Base-by-base conservation (phyloP, 2,113 vertebrate species). In the Ailurus styani region DNA sequence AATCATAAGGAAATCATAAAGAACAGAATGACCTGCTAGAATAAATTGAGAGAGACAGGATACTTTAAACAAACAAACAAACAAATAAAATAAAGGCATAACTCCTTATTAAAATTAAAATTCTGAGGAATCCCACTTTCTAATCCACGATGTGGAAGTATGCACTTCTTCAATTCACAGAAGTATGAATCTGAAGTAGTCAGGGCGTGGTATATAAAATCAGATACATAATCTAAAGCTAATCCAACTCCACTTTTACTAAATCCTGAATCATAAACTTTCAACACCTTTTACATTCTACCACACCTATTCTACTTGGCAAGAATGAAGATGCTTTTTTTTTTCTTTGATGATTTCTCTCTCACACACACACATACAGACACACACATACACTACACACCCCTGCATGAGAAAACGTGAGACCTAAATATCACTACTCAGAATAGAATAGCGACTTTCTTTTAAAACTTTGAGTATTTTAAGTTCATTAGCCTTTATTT, bases 261-360 rank as follows among this genome's bases (percentile, higher is more conserved):
- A 96, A 97, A 96, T 47, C 87, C 77, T 96, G 91, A 96, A 94
- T 95, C 98, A 97, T 87, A 54, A 95, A 91, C 97, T 97, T 97
- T 97, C 97, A 97, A 95, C 97, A 91, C 94, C 83, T 91, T 94
- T 93, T 79, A 70, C 34, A 78, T 96, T 97, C 87, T 86, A 85
- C 97, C 95, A 95, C 78, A 78, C 97, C 94, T 89, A 79, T 50
- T 68, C 77, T 64, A 83, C 62, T 95, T 97, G 97, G 93, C 87
- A 95, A 93, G 55, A 87, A 85, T 54, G 15, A 18, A 87, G 37
- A 40, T 47, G 34, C 60, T 84, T 89, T 95, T 83, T 94, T 88
- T 81, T 75, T 83, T 14, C 34, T 91, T 83, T 91, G 87, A 95
- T 73, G 40, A 86, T 77, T 45, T 88, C 52, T 45, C 77, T 45